Evolutionary conservation across 2,113 vertebrate genomes (phyloP), one percentile per base, ranked within the genome.

Genomic region (Danionella cerebrum): DNA sequence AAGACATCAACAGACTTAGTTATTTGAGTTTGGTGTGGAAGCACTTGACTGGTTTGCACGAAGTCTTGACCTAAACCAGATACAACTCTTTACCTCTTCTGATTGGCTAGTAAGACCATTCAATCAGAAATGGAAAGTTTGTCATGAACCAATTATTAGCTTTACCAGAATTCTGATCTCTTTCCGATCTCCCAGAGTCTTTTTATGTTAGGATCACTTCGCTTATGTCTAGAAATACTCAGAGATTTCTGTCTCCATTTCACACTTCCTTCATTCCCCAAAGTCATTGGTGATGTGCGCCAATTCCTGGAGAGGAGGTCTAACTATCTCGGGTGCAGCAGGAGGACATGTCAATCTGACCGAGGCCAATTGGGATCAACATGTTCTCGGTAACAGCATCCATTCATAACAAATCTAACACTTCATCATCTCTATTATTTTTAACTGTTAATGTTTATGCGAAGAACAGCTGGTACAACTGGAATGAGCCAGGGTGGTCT

Each of bases 341-440:
- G 38, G 41, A 45, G 58, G 39, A 45, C 58, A 1, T 45, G 58
- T 45, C 58, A 44, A 60, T 60, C 58, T 44, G 39, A 19, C 14
- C 24, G 6, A 8, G 10, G 41, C 39, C 58, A 45, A 45, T 33
- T 53, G 29, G 19, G 44, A 48, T 48, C 44, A 35, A 42, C 18
- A 64, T 47, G 42, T 64, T 6, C 42, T 48, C 44, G 13, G 60
- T 44, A 64, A 64, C 60, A 64, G 44, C 44, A 60, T 45, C 58
- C 58, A 45, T 31, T 45, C 42, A 60, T 60, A 60, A 60, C 39
- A 36, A 48, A 35, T 50, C 29, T 10, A 64, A 48, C 60, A 64
- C 60, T 48, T 50, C 44, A 64, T 63, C 29, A 63, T 35, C 44
- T 24, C 12, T 29, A 64, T 64, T 64, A 64, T 64, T 63, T 63